A percentile compares a stretch with the other conserved stretches of the same genome.
Evolutionary conservation across 1,140 invertebrate species (phyloP).

Genomic region (Olivierus martensii): DNA sequence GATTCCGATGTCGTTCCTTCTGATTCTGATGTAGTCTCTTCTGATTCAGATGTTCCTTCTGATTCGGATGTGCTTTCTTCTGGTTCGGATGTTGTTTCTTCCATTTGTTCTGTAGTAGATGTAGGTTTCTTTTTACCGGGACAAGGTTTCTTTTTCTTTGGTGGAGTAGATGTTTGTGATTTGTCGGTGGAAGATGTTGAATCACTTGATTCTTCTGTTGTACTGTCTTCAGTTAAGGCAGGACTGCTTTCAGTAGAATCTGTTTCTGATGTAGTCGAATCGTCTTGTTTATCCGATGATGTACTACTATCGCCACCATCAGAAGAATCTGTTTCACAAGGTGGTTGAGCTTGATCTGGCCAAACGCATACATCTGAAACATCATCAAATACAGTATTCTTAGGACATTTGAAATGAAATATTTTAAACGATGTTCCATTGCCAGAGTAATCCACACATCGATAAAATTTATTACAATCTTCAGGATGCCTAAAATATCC

Average conservation of each 20-base stretch:
- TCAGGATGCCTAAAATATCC: slow-evolving; percentile 49
- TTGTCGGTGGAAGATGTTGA: too few species aligned
- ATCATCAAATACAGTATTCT: slow-evolving; percentile 27
- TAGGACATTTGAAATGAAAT: slow-evolving; percentile 27
- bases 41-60: neutral
- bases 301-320: slow-evolving; percentile 32
- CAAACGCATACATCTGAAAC: slow-evolving; percentile 22
- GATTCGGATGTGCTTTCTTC: too few species aligned
- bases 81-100: too few species aligned
- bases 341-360: slow-evolving; percentile 15
- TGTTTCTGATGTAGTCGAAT: neutral
- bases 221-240: too few species aligned
- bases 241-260: too few species aligned
- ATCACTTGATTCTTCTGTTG: too few species aligned
- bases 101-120: too few species aligned
- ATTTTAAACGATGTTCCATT: slow-evolving; percentile 37
- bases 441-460: slow-evolving; percentile 47
- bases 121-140: too few species aligned
- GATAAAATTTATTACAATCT: slow-evolving; percentile 37
- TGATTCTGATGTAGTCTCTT: neutral
- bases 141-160: too few species aligned
- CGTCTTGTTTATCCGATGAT: neutral
- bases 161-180: too few species aligned
- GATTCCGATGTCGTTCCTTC: neutral
- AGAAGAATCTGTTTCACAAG: slow-evolving; percentile 25